Conservation (phyloP, 1,140 invertebrate species). For the Mya arenaria region DNA sequence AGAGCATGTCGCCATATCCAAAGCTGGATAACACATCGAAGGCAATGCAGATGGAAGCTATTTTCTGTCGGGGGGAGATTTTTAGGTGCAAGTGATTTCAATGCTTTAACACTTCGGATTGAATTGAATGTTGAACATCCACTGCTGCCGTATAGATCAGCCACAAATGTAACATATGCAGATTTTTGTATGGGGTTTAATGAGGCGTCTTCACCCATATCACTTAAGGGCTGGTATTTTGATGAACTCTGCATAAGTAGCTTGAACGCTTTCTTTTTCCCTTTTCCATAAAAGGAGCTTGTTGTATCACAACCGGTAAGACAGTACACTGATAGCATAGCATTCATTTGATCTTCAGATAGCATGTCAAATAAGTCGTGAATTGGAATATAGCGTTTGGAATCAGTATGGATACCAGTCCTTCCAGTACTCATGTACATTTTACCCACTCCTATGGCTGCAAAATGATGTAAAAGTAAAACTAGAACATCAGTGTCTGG, state of each 20-base stretch:
- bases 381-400: slow-evolving; percentile 15
- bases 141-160: neutral
- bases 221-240: neutral
- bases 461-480: neutral
- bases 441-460: neutral
- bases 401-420: neutral
- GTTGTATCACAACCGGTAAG: slow-evolving; percentile 38
- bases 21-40: slow-evolving; percentile 26
- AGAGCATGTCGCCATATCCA: slow-evolving; percentile 19
- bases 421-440: slow-evolving; percentile 4
- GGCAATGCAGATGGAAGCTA: slow-evolving; percentile 21
- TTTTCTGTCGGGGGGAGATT: neutral
- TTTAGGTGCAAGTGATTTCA: neutral
- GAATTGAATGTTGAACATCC: neutral
- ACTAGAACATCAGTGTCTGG: slow-evolving; percentile 27
- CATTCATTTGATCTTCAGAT: neutral
- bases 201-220: neutral
- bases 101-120: neutral
- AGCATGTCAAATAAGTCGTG: neutral
- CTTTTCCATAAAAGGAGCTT: slow-evolving; percentile 19
- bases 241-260: neutral
- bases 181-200: neutral
- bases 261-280: slow-evolving; percentile 28
- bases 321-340: slow-evolving; percentile 19
- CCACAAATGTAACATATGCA: slow-evolving; percentile 9